Evolutionary conservation across 2,113 vertebrate genomes (phyloP).

Genomic region (Neopipo cinnamomea): DNA sequence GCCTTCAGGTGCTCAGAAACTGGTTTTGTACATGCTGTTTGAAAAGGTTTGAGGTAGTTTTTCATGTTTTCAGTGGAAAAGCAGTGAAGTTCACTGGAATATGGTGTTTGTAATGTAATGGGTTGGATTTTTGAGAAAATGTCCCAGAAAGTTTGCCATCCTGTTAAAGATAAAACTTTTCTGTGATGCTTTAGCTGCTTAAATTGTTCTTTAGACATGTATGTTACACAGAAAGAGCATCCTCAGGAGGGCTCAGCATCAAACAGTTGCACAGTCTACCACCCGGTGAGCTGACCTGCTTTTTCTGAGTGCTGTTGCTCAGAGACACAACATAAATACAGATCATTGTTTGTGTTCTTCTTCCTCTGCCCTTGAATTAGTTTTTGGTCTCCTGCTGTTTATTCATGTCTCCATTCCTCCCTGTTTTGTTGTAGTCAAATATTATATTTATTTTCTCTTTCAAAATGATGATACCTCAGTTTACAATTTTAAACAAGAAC

Average conservation of each 20-base stretch:
- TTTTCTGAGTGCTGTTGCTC: constrained; percentile 16
- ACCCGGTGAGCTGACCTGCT: constrained; percentile 35
- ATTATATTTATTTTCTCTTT: background rate
- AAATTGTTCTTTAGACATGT: background rate
- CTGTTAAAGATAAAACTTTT: background rate
- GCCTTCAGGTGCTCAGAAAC: background rate
- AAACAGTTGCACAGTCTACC: background rate
- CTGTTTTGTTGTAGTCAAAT: background rate
- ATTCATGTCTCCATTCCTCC: background rate
- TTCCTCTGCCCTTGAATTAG: background rate
- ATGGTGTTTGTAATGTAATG: background rate
- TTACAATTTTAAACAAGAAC: background rate
- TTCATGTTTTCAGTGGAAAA: background rate
- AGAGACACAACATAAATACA: background rate
- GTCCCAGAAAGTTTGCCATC: background rate
- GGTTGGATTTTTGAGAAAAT: background rate
- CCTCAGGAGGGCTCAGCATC: background rate
- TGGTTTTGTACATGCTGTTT: background rate
- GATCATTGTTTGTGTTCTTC: background rate
- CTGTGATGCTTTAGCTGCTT: background rate
- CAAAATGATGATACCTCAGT: background rate
- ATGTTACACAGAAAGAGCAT: background rate
- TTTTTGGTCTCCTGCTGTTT: background rate
- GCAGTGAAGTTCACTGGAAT: background rate
- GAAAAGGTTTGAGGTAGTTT: background rate